These are phyloP conservation scores for Leptinotarsa rubiginosa DNA, from an alignment of 2,888 invertebrate genomes.

Conservation along the genomic window DNA sequence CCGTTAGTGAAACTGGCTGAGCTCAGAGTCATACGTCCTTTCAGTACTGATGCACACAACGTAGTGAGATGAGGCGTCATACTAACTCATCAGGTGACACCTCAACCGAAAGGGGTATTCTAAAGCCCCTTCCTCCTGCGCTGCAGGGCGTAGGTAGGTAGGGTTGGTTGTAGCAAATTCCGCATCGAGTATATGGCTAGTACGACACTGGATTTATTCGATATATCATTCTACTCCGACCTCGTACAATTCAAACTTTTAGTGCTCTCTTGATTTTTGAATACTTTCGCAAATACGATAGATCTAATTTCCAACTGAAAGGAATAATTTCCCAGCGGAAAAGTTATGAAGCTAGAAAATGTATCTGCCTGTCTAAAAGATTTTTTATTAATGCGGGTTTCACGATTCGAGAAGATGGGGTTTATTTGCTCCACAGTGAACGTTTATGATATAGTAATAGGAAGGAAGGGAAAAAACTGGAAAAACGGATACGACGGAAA, in stretches of 20 bases:
- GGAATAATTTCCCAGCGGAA: conserved; percentile 36
- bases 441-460: not conserved
- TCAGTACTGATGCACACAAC: no score
- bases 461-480: not conserved
- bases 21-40: no score
- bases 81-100: no score
- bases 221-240: not conserved
- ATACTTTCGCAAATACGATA: conserved; percentile 27
- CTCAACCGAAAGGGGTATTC: no score
- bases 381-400: conserved; percentile 18
- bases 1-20: no score
- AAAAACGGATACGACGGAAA: not conserved
- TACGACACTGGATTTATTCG: not conserved
- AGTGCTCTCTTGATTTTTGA: conserved; percentile 17
- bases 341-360: conserved; percentile 31
- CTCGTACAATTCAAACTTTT: conserved; percentile 12
- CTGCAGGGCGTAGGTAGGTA: no score
- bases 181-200: no score
- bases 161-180: no score
- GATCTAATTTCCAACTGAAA: conserved; percentile 29
- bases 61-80: no score
- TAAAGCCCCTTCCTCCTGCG: no score
- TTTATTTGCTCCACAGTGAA: not conserved
- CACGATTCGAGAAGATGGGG: conserved; percentile 7
- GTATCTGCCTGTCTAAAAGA: conserved; percentile 1